Conservation (phyloP, 2,113 vertebrate genomes). For the Engraulis encrasicolus region DNA sequence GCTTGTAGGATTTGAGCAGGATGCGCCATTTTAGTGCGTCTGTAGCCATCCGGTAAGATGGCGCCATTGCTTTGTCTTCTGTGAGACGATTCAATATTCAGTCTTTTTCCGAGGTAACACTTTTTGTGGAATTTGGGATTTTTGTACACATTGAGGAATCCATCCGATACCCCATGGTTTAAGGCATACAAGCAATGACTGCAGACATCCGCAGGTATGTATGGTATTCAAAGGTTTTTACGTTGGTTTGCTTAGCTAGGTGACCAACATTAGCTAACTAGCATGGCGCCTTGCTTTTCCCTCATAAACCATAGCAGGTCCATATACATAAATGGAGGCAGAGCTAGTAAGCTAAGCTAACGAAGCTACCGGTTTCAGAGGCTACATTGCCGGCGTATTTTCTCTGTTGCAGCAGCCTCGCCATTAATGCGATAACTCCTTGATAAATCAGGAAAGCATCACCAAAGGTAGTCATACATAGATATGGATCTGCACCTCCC, state of each 20-base stretch:
- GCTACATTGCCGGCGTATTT: constrained; percentile 5
- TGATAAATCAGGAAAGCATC: neutral
- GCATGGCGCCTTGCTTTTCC: constrained; percentile 15
- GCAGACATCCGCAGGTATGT: constrained; percentile 76
- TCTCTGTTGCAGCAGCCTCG: constrained; percentile 22
- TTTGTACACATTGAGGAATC: neutral
- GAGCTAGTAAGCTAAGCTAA: constrained; percentile 18
- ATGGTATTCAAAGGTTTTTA: neutral
- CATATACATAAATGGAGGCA: neutral
- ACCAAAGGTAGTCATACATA: neutral
- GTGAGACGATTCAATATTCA: constrained; percentile 65
- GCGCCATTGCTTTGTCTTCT: constrained; percentile 81
- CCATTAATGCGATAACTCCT: neutral
- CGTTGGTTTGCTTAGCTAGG: constrained; percentile 19
- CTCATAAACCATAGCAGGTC: too few species aligned
- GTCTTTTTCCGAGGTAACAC: constrained; percentile 44
- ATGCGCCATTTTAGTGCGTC: constrained; percentile 86
- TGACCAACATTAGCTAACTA: neutral
- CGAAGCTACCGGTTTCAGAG: constrained; percentile 20
- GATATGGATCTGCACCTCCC: neutral
- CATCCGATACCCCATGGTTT: constrained; percentile 8
- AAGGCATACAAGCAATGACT: constrained; percentile 72
- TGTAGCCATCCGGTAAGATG: constrained; percentile 86
- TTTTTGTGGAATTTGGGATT: neutral
- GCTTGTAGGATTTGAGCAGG: constrained; percentile 68